A percentile compares a stretch with the other conserved stretches of the same genome.
These are phyloP conservation scores for Sebastes taczanowskii DNA, from an alignment of 2,797 vertebrate species.

Conservation along the genomic window DNA sequence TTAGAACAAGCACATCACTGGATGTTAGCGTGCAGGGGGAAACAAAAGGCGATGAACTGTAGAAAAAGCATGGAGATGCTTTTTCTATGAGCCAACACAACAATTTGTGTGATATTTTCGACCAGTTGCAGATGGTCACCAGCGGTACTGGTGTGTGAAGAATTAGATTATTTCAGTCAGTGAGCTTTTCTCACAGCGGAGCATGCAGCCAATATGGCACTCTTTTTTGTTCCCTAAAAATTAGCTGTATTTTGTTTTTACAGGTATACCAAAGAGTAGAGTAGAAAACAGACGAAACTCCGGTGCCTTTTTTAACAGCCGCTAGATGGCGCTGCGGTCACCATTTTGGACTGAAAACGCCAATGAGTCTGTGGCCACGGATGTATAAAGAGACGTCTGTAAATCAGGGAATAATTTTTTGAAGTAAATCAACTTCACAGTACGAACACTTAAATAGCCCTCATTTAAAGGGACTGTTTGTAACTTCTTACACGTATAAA, in stretches of 20 bases:
- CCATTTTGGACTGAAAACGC: too few species aligned
- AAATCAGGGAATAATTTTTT: too few species aligned
- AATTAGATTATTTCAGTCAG: constrained; percentile 30
- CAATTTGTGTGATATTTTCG: constrained; percentile 23
- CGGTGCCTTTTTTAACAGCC: too few species aligned
- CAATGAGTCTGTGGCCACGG: too few species aligned
- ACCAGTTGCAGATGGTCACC: constrained; percentile 22
- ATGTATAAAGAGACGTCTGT: too few species aligned
- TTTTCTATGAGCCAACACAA: neutral
- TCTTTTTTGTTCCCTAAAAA: neutral
- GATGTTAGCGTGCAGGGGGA: neutral
- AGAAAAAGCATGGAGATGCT: constrained; percentile 7
- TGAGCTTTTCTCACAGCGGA: constrained; percentile 8
- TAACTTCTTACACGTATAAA: too few species aligned
- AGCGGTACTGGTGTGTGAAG: constrained; percentile 12
- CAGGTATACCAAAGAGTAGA: too few species aligned
- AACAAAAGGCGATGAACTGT: constrained; percentile 17
- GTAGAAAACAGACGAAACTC: too few species aligned
- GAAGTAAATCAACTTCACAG: too few species aligned
- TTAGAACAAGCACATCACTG: neutral
- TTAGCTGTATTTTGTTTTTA: neutral
- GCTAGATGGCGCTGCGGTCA: too few species aligned
- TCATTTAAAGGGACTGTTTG: too few species aligned
- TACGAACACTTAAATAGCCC: too few species aligned
- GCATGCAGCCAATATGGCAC: neutral